Conservation (phyloP, 2,113 vertebrate species). For the Phrynocephalus versicolor region DNA sequence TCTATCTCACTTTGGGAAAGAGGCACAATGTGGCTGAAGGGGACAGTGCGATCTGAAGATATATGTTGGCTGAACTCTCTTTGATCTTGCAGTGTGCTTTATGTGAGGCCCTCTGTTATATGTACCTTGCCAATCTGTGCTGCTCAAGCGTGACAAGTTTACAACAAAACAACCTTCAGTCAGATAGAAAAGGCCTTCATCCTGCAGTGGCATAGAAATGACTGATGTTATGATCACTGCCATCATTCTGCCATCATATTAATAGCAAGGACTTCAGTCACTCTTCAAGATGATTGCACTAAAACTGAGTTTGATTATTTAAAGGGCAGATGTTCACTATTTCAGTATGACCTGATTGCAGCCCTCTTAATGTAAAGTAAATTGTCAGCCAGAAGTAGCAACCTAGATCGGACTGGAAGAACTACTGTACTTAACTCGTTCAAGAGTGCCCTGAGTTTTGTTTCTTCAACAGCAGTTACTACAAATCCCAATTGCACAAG, state of each 20-base stretch:
- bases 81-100: constrained; percentile 16
- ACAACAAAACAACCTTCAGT: constrained; percentile 39
- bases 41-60: constrained; percentile 29
- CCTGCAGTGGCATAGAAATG: constrained; percentile 17
- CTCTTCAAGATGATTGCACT: background rate
- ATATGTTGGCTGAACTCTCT: background rate
- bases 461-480: background rate
- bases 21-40: background rate
- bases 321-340: background rate
- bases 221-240: constrained; percentile 21
- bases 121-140: constrained; percentile 24
- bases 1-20: background rate
- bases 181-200: constrained; percentile 2
- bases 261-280: constrained; percentile 14
- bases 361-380: background rate
- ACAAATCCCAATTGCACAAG: background rate
- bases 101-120: constrained; percentile 5
- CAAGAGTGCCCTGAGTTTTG: background rate
- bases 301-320: background rate
- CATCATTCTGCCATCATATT: constrained; percentile 22
- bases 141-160: constrained; percentile 31
- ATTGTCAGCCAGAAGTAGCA: background rate
- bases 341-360: background rate
- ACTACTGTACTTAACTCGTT: background rate
- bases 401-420: background rate